A percentile compares a stretch with the other conserved stretches of the same genome.
Evolutionary conservation across 2,797 vertebrate genomes (phyloP).

Genomic region (Caiman crocodilus): DNA sequence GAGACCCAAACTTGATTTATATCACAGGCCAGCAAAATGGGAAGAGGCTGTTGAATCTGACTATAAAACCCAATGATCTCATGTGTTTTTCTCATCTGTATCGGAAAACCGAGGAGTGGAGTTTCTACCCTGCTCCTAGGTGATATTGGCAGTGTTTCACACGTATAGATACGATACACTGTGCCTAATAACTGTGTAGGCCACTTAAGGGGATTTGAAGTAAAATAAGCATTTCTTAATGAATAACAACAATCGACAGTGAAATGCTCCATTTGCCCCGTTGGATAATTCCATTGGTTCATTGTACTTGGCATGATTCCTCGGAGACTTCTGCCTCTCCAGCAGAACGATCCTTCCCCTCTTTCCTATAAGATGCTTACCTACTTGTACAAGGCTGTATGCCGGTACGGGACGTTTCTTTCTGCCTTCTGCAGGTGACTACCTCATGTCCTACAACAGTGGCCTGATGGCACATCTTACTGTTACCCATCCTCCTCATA

Average conservation of each 20-base stretch:
- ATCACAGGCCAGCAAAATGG: constrained; percentile 66
- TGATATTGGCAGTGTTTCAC: constrained; percentile 58
- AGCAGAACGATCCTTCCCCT: constrained; percentile 33
- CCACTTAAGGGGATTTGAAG: constrained; percentile 67
- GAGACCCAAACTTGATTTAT: constrained; percentile 72
- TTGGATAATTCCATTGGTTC: constrained; percentile 65
- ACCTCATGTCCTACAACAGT: background rate
- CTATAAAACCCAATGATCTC: constrained; percentile 65
- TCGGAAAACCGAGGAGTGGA: constrained; percentile 35
- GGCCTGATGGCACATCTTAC: background rate
- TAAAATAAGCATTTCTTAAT: constrained; percentile 50
- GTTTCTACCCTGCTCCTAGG: constrained; percentile 52
- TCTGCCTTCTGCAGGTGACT: background rate
- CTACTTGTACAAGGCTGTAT: background rate
- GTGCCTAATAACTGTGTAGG: constrained; percentile 69
- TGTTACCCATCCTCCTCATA: background rate
- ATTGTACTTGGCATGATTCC: constrained; percentile 66
- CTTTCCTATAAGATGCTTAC: constrained; percentile 23
- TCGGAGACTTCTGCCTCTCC: constrained; percentile 8
- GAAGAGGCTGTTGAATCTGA: constrained; percentile 54
- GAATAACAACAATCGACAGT: constrained; percentile 67
- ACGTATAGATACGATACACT: constrained; percentile 66
- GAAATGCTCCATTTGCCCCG: constrained; percentile 67
- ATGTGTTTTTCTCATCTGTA: constrained; percentile 51
- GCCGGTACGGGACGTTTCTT: background rate